Evolutionary conservation across 37 sponge, comb jelly and placozoan genomes (phyloP).

Genomic region (Halichondria panicea): DNA sequence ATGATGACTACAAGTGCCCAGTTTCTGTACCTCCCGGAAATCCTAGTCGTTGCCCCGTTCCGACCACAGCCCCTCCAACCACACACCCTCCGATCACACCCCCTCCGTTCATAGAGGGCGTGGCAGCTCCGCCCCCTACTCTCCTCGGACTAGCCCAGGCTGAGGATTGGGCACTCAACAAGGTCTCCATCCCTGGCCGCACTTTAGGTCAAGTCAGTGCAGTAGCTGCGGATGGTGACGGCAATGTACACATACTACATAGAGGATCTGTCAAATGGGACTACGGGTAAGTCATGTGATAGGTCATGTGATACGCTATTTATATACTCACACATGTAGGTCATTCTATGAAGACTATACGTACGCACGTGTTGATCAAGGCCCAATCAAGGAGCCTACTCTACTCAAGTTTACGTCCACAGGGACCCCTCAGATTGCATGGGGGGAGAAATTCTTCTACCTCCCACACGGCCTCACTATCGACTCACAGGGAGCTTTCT

Average conservation of each 20-base stretch:
- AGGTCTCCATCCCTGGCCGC: conserved; percentile 8
- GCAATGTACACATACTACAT: conserved; percentile 64
- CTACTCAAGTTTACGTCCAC: conserved; percentile 44
- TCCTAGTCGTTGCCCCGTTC: not conserved
- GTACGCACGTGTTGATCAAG: conserved; percentile 41
- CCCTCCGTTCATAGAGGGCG: not conserved
- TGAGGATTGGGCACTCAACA: conserved; percentile 45
- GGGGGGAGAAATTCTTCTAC: conserved; percentile 75
- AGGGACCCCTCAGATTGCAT: conserved; percentile 42
- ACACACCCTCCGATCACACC: conserved; percentile 2
- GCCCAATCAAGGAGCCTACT: conserved; percentile 67
- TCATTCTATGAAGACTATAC: conserved; percentile 54
- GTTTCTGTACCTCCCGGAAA: conserved; percentile 9
- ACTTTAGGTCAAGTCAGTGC: conserved; percentile 75
- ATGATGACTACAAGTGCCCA: conserved; percentile 26
- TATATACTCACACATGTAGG: conserved; percentile 13
- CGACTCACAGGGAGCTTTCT: conserved; percentile 72
- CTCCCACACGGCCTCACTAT: conserved; percentile 92
- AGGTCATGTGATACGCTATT: not conserved
- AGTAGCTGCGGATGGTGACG: conserved; percentile 44
- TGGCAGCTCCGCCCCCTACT: not conserved
- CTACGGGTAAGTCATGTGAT: conserved; percentile 26
- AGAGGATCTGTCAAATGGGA: conserved; percentile 69
- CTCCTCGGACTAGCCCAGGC: conserved; percentile 9
- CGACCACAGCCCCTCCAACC: not conserved